Percentiles rank a stretch among this genome's conserved stretches.
Conservation (phyloP, 2,888 invertebrate genomes). For the Leptinotarsa haldemani region DNA sequence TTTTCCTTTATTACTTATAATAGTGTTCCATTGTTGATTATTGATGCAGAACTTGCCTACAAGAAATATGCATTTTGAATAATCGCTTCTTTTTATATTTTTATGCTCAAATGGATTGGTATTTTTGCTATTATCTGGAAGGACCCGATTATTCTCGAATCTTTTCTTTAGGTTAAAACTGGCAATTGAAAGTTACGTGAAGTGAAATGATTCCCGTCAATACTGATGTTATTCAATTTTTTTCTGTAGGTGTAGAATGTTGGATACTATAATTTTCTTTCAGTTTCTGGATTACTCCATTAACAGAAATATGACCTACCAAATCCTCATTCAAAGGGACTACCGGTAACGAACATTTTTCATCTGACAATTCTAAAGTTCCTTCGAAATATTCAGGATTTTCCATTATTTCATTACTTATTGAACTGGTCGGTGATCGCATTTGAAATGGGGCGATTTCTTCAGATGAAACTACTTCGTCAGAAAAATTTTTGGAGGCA, state of each 20-base stretch:
- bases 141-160: background rate
- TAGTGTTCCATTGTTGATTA: background rate
- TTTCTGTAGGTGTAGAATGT: background rate
- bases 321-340: too few species aligned
- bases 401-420: too few species aligned
- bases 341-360: too few species aligned
- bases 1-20: background rate
- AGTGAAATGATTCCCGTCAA: background rate
- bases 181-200: background rate
- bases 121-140: background rate
- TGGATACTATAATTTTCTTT: background rate
- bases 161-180: background rate
- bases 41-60: background rate
- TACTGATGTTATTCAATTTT: background rate
- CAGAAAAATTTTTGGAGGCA: background rate
- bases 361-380: too few species aligned
- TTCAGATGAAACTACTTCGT: background rate
- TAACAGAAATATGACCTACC: too few species aligned
- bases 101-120: background rate
- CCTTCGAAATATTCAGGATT: too few species aligned
- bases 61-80: background rate
- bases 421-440: too few species aligned
- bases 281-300: background rate
- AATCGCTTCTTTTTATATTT: background rate
- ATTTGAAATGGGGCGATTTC: too few species aligned